Evolutionary conservation across 2,113 vertebrate genomes (phyloP).

Genomic region (Sapayoa aenigma): DNA sequence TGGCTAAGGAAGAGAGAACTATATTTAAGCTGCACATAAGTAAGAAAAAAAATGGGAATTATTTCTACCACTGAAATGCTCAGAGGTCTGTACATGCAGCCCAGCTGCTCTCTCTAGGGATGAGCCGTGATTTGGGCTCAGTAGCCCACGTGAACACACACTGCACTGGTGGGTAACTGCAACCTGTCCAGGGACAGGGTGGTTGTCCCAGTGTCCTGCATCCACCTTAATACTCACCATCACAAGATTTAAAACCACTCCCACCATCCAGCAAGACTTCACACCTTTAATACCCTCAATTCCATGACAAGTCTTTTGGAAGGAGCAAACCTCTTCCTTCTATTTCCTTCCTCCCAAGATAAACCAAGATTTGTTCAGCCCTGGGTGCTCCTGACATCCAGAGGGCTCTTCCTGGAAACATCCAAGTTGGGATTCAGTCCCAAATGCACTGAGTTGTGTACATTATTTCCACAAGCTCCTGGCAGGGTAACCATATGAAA

Average conservation of each 20-base stretch:
- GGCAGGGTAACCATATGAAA: neutral
- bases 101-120: neutral
- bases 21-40: neutral
- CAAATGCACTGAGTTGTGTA: neutral
- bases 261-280: neutral
- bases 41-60: neutral
- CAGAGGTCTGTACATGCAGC: neutral
- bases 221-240: fast-evolving
- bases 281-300: neutral
- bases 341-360: neutral
- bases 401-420: neutral
- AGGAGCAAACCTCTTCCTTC: neutral
- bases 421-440: neutral
- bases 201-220: neutral
- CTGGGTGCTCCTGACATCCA: fast-evolving
- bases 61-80: neutral
- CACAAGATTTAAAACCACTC: neutral
- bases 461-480: neutral
- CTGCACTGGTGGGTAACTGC: fast-evolving
- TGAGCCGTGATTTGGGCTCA: neutral
- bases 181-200: neutral
- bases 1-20: neutral
- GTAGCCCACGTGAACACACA: fast-evolving
- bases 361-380: neutral
- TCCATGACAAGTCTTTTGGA: neutral